Base-by-base conservation (phyloP, 1,140 invertebrate genomes). In the Coenobita brevimanus region DNA sequence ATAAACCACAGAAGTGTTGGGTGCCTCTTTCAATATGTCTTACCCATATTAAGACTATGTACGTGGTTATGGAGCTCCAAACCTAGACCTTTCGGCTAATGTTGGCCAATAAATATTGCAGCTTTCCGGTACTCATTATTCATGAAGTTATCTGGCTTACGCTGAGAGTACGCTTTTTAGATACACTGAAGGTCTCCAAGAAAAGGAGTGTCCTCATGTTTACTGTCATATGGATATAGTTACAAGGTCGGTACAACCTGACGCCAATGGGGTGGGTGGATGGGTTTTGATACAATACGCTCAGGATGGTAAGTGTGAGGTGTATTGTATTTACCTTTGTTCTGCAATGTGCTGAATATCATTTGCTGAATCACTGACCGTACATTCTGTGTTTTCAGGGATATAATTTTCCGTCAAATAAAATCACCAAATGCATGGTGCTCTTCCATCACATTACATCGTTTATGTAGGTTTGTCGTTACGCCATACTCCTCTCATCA, bases 381-480 rank as follows among this genome's bases (percentile, higher is more conserved):
- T 64, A 30, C 62, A 64, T 64, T n/a, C 33, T 64, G 62, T 64
- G n/a, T 6, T 64, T 64, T 6, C 62, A 64, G 62, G n/a, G 62
- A 24, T 30, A n/a, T 64, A 64, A 64, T n/a, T 64, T 64, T 64
- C n/a, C 62, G 33, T 64, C n/a, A 6, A 21, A 64, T 64, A 30
- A 64, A 64, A 64, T 64, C 62, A 21, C 62, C 21, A 64, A 64
- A 64, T 64, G 62, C n/a, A 6, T 64, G 62, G 62, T 64, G 62
- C 33, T 64, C 3, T 24, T 64, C 62, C n/a, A n/a, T n/a, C 3
- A 24, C 62, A 64, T 3, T 64, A 64, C 21, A 64, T 30, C 62
- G 62, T 64, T 64, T 64, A 30, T 64, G 62, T 24, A 64, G 62
- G 3, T n/a, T 21, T 64, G n/a, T 64, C 62, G 33, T 64, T 64